Evolutionary conservation across 2,797 vertebrate species (phyloP).

Genomic region (Pseudomugil tenellus): DNA sequence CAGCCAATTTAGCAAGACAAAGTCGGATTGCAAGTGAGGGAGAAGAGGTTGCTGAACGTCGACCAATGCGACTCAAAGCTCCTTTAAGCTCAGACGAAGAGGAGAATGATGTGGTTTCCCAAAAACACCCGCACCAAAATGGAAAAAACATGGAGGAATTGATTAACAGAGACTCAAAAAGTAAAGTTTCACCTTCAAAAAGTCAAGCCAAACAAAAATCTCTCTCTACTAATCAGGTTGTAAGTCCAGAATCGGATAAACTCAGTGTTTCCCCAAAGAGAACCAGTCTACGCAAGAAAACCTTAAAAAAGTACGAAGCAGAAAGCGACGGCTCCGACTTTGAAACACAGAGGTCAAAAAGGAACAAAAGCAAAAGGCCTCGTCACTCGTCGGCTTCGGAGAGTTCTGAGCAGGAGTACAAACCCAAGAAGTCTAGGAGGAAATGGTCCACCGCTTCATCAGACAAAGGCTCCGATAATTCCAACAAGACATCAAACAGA

Average conservation of each 20-base stretch:
- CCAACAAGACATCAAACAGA: slow-evolving; percentile 57
- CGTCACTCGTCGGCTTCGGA: slow-evolving; percentile 56
- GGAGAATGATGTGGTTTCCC: slow-evolving; percentile 43
- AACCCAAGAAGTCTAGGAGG: slow-evolving; percentile 62
- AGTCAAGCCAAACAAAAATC: slow-evolving; percentile 75
- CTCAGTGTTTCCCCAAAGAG: slow-evolving; percentile 65
- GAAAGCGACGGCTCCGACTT: slow-evolving; percentile 58
- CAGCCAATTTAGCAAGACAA: slow-evolving; percentile 55
- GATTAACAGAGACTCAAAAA: slow-evolving; percentile 55
- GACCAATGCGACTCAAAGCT: slow-evolving; percentile 50
- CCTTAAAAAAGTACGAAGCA: slow-evolving; percentile 44
- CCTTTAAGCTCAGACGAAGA: slow-evolving; percentile 76
- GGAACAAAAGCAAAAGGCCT: slow-evolving; percentile 62
- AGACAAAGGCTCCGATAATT: slow-evolving; percentile 68
- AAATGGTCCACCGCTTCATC: slow-evolving; percentile 74
- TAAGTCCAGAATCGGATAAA: slow-evolving; percentile 67
- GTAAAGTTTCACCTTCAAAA: slow-evolving; percentile 64
- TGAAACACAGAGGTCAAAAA: slow-evolving; percentile 42
- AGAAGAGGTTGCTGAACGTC: slow-evolving; percentile 53
- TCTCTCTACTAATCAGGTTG: slow-evolving; percentile 67
- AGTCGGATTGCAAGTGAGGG: slow-evolving; percentile 69
- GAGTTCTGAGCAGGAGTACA: slow-evolving; percentile 70
- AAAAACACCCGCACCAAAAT: slow-evolving; percentile 78
- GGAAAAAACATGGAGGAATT: slow-evolving; percentile 70
- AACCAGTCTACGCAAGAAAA: slow-evolving; percentile 54